A percentile compares a stretch with the other conserved stretches of the same genome.
Evolutionary conservation across 1,140 invertebrate genomes (phyloP).

Genomic region (Halesus radiatus): DNA sequence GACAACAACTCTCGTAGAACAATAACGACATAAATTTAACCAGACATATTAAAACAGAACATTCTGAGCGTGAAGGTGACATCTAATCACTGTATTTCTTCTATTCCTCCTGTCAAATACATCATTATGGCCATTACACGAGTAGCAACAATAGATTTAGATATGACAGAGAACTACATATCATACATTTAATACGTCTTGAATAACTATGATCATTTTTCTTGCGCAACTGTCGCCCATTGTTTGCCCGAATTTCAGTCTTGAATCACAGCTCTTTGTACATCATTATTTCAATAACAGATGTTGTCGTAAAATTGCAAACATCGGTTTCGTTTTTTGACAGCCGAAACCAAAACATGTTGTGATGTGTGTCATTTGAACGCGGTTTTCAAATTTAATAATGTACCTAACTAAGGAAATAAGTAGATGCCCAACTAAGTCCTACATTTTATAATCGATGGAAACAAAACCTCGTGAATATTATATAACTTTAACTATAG

Average conservation of each 20-base stretch:
- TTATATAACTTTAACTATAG: no score
- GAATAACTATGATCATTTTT: constrained; percentile 4
- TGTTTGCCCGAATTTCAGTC: not conserved
- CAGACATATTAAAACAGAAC: constrained; percentile 17
- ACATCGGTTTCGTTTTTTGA: no score
- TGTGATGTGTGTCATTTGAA: no score
- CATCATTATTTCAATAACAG: not conserved
- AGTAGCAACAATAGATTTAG: not conserved
- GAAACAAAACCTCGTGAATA: no score
- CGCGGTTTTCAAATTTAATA: no score
- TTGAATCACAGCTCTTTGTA: not conserved
- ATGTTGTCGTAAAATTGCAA: constrained; percentile 16
- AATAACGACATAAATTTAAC: constrained; percentile 34
- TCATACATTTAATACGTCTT: not conserved
- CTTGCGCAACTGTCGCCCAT: constrained; percentile 24
- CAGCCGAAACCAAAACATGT: no score
- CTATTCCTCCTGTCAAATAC: constrained; percentile 2
- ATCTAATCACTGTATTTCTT: constrained; percentile 28
- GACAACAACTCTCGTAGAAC: constrained; percentile 29
- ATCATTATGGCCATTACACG: not conserved
- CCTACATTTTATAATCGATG: no score
- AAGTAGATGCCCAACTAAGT: no score
- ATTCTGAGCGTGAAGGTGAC: constrained; percentile 35
- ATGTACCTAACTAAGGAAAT: no score
- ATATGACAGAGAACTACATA: not conserved